These are phyloP conservation scores for Tricholauxania praeusta DNA, from an alignment of 2,888 invertebrate genomes.

Conservation along the genomic window DNA sequence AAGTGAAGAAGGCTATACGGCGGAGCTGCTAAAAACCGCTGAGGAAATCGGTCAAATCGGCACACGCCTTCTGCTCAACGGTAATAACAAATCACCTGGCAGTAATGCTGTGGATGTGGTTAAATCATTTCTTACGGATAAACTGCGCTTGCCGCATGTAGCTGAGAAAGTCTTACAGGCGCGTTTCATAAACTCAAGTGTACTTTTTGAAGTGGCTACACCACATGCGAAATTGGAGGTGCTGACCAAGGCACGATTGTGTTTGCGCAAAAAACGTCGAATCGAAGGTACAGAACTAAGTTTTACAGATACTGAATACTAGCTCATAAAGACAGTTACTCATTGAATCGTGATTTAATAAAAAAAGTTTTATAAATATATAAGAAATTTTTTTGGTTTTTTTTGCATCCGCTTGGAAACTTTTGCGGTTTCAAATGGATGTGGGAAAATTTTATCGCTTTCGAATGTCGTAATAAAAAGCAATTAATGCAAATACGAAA, in stretches of 20 bases:
- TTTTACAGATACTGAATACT: neutral
- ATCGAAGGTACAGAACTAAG: constrained; percentile 12
- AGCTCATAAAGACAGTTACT: neutral
- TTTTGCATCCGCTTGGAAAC: too few relatives aligned
- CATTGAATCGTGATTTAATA: too few relatives aligned
- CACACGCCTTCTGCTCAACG: constrained; percentile 18
- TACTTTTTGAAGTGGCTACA: constrained; percentile 35
- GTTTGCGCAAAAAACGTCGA: constrained; percentile 4
- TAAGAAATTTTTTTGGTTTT: too few relatives aligned
- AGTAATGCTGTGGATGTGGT: constrained; percentile 30
- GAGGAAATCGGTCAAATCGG: constrained; percentile 10
- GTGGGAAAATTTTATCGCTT: too few relatives aligned
- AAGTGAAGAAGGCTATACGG: neutral
- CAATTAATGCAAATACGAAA: too few relatives aligned
- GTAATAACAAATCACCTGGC: constrained; percentile 15
- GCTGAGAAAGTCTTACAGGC: constrained; percentile 31
- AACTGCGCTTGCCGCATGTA: constrained; percentile 29
- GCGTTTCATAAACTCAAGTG: neutral
- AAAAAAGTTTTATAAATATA: too few relatives aligned
- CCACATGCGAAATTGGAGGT: constrained; percentile 18
- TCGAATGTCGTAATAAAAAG: too few relatives aligned
- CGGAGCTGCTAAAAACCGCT: constrained; percentile 12
- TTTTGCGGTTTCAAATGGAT: too few relatives aligned
- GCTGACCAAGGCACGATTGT: constrained; percentile 6
- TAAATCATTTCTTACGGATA: constrained; percentile 2